Conservation (phyloP, 2,797 vertebrate genomes). For the Anisognathus igniventris region DNA sequence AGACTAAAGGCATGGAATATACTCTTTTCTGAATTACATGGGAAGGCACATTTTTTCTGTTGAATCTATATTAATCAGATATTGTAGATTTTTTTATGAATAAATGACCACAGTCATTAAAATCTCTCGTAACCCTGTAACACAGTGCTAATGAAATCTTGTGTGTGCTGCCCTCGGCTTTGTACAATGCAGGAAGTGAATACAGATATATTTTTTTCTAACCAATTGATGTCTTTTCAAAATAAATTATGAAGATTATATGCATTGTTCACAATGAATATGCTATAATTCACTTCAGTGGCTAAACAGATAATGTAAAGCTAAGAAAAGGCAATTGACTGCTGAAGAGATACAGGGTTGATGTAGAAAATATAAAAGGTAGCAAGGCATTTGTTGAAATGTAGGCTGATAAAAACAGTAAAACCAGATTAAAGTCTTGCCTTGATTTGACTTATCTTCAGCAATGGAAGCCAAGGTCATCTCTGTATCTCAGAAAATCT, state of each 20-base stretch:
- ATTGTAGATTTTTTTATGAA: slow-evolving; percentile 40
- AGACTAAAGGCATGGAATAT: background rate
- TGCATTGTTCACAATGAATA: slow-evolving; percentile 72
- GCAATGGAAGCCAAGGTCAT: slow-evolving; percentile 59
- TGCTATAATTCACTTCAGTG: slow-evolving; percentile 74
- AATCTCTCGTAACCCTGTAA: slow-evolving; percentile 49
- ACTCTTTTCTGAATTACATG: slow-evolving; percentile 23
- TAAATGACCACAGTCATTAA: slow-evolving; percentile 54
- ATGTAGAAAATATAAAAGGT: slow-evolving; percentile 72
- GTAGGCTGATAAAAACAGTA: slow-evolving; percentile 71
- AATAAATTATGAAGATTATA: slow-evolving; percentile 69
- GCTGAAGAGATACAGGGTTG: slow-evolving; percentile 60
- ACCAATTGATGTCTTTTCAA: slow-evolving; percentile 60
- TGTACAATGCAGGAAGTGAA: slow-evolving; percentile 43
- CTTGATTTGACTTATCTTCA: slow-evolving; percentile 74
- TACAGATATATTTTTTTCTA: slow-evolving; percentile 49
- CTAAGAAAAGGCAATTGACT: slow-evolving; percentile 71
- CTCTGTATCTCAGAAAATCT: slow-evolving; percentile 69
- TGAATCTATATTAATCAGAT: slow-evolving; percentile 38
- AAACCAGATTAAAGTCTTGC: slow-evolving; percentile 73
- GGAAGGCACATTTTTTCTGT: background rate
- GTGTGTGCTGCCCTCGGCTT: slow-evolving; percentile 44
- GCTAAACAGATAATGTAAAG: slow-evolving; percentile 79
- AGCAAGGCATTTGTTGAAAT: slow-evolving; percentile 70
- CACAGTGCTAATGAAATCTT: slow-evolving; percentile 43